Evolutionary conservation across 1,140 invertebrate species (phyloP).

Genomic region (Panagrolaimus sp.): DNA sequence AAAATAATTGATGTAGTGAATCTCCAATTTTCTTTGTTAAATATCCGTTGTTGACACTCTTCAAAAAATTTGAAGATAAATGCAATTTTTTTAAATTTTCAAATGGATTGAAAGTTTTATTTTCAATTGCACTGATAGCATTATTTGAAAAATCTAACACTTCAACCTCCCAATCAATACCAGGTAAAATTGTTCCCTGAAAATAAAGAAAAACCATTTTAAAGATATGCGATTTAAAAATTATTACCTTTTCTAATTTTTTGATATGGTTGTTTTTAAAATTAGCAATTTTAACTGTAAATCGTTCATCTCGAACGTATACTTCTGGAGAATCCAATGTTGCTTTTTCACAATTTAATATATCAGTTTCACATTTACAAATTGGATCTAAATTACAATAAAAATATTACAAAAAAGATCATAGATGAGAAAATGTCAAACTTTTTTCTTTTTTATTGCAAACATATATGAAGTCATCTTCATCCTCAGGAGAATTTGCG

Average conservation of each 20-base stretch:
- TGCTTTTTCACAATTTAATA: neutral
- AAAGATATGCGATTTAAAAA: no score
- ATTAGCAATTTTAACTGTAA: neutral
- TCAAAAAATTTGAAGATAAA: neutral
- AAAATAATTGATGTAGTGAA: neutral
- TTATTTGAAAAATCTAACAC: constrained; percentile 3
- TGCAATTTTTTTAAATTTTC: neutral
- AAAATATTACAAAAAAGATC: neutral
- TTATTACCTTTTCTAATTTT: neutral
- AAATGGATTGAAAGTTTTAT: neutral
- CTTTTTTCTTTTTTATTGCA: neutral
- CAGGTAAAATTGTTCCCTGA: neutral
- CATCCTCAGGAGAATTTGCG: neutral
- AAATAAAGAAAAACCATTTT: neutral
- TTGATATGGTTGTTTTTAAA: neutral
- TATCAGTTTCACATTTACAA: neutral
- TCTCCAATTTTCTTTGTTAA: neutral
- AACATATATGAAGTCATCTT: neutral
- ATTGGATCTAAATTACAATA: neutral
- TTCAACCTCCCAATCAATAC: neutral
- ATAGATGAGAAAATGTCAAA: neutral
- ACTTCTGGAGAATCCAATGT: neutral
- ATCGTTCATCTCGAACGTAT: neutral
- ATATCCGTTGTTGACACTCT: neutral
- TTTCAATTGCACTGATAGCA: neutral